Evolutionary conservation across 2,888 invertebrate genomes (phyloP), one percentile per base, ranked within the genome.

Genomic region (Drosophila anceps): DNA sequence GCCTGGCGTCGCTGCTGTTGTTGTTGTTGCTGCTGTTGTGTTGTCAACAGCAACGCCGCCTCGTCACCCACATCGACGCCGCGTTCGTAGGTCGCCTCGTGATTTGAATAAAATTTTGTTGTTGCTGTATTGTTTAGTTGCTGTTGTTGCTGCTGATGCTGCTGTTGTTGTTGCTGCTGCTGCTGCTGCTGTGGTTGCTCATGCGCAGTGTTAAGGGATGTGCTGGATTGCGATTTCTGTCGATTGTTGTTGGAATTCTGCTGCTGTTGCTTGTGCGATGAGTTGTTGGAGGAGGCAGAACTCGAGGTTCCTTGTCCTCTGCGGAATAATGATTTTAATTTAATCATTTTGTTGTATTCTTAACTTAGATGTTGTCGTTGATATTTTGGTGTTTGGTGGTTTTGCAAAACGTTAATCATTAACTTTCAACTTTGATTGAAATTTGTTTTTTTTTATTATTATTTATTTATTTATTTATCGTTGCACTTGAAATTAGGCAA

Each of bases 261-360:
- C 58, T 86, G 87, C 48, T 81, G 81, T 41, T 81, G 80, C 46
- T 81, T 88, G 62, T 87, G 82, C 60, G 90, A 78, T 13, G 88
- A 83, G 57, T 85, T 86, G 59, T 88, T 86, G 59, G 87, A 90
- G 78, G 90, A 91, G 41, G 91, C 91, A 53, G 92, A 92, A 84
- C 92, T 91, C 70, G 93, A 93, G 76, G 91, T 94, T 91, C 94
- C 94, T 92, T 96, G 96, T 91, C 96, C 96, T 96, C 97, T 97
- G 94, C 97, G 97, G 94, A 97, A 97, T 93, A 97, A 95, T 92
- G 97, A 97, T 95, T 97, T 97, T 94, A 97, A 95, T 95, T 97
- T 97, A 95, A 97, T 97, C 97, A 97, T 97, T 94, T 96, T 39
- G 43, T 59, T 24, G 18, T 12, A 39, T 64, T 64, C 37, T 61